Percentiles rank a stretch among this genome's conserved stretches.
Evolutionary conservation across 2,113 vertebrate species (phyloP).

Genomic region (Triplophysa siluroides): DNA sequence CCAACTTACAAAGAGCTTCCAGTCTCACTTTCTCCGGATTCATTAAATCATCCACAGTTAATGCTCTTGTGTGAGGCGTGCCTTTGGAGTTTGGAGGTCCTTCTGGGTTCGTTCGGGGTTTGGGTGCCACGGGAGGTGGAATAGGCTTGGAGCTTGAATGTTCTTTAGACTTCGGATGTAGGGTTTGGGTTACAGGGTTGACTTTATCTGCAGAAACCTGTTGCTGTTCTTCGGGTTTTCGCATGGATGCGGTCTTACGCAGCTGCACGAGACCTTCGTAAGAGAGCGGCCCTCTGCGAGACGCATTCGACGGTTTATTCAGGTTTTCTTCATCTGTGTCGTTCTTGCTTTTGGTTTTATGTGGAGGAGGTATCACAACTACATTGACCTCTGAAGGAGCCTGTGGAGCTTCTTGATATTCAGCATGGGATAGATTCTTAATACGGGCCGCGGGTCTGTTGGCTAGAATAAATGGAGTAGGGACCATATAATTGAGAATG

Average conservation of each 20-base stretch:
- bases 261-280: conserved; percentile 70
- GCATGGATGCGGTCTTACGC: conserved; percentile 62
- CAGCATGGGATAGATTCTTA: conserved; percentile 32
- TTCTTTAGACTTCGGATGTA: conserved; percentile 57
- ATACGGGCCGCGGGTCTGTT: conserved; percentile 46
- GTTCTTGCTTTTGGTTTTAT: not conserved
- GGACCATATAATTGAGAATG: conserved; percentile 60
- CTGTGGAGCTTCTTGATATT: conserved; percentile 4
- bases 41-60: conserved; percentile 38
- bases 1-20: conserved; percentile 87
- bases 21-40: conserved; percentile 71
- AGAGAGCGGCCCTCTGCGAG: conserved; percentile 67
- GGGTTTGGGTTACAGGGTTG: not conserved
- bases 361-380: conserved; percentile 50
- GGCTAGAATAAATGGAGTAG: conserved; percentile 65
- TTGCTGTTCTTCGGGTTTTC: conserved; percentile 48
- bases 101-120: conserved; percentile 78
- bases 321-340: conserved; percentile 50
- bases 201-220: not conserved
- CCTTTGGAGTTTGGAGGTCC: conserved; percentile 1
- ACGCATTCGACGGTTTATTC: conserved; percentile 8
- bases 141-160: conserved; percentile 53
- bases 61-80: conserved; percentile 30
- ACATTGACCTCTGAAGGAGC: conserved; percentile 58
- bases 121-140: conserved; percentile 80